phyloP scores from a whole-genome alignment of 2,797 vertebrate genomes.

The Dromococcyx pavoninus region DNA sequence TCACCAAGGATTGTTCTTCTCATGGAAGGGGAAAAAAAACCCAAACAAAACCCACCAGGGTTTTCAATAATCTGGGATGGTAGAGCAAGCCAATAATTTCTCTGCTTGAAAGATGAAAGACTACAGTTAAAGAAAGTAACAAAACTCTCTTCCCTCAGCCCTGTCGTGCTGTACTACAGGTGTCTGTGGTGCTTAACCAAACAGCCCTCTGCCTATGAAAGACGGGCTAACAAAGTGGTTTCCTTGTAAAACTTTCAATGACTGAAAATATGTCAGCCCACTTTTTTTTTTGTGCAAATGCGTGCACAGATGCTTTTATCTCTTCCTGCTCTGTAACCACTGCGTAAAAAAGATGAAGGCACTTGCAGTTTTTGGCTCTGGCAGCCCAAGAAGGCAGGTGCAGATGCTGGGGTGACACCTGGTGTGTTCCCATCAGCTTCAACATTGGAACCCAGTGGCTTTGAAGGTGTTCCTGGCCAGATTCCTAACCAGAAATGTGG shows the following conservation, averaged over 20 bases:
- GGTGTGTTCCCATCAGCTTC: neutral
- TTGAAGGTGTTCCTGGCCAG: neutral
- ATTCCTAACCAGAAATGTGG: neutral
- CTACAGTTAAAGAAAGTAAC: constrained; percentile 1
- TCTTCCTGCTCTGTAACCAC: constrained; percentile 31
- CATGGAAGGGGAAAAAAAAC: neutral
- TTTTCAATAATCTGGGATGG: constrained; percentile 37
- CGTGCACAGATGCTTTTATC: constrained; percentile 64
- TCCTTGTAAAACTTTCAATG: constrained; percentile 42
- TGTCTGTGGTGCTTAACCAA: constrained; percentile 68
- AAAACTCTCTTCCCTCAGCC: neutral
- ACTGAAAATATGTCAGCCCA: constrained; percentile 29
- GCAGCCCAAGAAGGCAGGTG: constrained; percentile 65
- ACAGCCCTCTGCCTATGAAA: constrained; percentile 65
- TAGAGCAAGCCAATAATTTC: constrained; percentile 67
- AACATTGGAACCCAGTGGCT: rapidly evolving
- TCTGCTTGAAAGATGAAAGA: constrained; percentile 74
- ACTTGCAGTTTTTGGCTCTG: neutral
- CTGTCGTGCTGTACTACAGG: constrained; percentile 31
- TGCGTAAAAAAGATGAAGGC: neutral
- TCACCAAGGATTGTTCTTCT: neutral
- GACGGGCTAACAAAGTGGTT: constrained; percentile 51
- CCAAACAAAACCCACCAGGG: neutral
- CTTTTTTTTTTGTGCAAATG: neutral
- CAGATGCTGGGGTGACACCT: neutral